These are phyloP conservation scores for Dichetophora obliterata DNA, from an alignment of 2,888 invertebrate species.

Conservation along the genomic window DNA sequence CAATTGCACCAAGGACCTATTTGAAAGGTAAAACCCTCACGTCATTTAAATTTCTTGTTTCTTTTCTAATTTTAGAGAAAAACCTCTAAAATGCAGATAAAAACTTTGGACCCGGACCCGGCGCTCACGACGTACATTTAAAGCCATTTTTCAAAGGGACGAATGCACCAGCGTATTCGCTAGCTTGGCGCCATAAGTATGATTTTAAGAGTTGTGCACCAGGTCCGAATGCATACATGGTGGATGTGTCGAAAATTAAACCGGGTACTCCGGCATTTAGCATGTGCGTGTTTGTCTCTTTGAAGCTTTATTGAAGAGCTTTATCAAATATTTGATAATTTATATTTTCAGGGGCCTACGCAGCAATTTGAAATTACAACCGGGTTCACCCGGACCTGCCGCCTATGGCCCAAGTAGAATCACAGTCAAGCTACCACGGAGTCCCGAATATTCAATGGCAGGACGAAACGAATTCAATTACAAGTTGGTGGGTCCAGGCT, in stretches of 20 bases:
- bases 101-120: conserved; percentile 63
- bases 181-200: conserved; percentile 67
- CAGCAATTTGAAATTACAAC: conserved; percentile 42
- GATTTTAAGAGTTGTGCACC: conserved; percentile 56
- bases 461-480: conserved; percentile 42
- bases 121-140: conserved; percentile 58
- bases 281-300: conserved; percentile 57
- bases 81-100: conserved; percentile 53
- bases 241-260: conserved; percentile 55
- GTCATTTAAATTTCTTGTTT: not conserved
- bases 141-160: conserved; percentile 57
- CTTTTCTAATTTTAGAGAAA: conserved; percentile 8
- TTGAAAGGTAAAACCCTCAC: conserved; percentile 50
- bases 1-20: conserved; percentile 69
- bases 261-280: conserved; percentile 59
- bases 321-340: not conserved
- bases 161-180: conserved; percentile 71
- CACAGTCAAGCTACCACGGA: conserved; percentile 51
- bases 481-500: conserved; percentile 57
- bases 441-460: conserved; percentile 61
- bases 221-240: conserved; percentile 63
- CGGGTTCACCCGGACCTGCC: conserved; percentile 65
- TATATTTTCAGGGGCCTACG: conserved; percentile 57
- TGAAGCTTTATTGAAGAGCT: not conserved
- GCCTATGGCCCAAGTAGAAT: conserved; percentile 60